These are phyloP conservation scores for Coreoperca whiteheadi DNA, from an alignment of 2,113 vertebrate species.

Conservation along the genomic window DNA sequence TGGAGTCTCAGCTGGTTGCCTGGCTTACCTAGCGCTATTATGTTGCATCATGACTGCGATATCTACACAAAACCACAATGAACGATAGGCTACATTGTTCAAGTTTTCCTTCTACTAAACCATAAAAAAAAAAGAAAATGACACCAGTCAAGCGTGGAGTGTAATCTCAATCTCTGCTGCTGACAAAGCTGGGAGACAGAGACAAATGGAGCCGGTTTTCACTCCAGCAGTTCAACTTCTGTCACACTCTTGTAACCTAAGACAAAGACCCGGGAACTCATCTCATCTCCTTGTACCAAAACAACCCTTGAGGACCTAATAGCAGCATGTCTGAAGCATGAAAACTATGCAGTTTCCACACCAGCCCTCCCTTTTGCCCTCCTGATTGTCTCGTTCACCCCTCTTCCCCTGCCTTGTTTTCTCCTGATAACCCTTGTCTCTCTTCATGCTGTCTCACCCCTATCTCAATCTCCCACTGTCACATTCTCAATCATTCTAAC, in stretches of 20 bases:
- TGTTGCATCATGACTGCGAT: neutral
- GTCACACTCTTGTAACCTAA: conserved; percentile 63
- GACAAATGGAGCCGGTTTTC: conserved; percentile 58
- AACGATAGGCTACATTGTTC: neutral
- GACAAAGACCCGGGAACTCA: conserved; percentile 62
- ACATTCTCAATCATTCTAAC: conserved; percentile 63
- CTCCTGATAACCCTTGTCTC: conserved; percentile 66
- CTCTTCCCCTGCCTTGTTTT: conserved; percentile 55
- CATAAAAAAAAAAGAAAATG: neutral
- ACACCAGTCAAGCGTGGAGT: conserved; percentile 7
- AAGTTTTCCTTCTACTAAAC: neutral
- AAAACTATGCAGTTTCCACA: conserved; percentile 62
- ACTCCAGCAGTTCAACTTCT: conserved; percentile 51
- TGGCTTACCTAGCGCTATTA: neutral
- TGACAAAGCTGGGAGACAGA: conserved; percentile 20
- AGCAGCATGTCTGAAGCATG: conserved; percentile 64
- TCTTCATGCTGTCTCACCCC: conserved; percentile 57
- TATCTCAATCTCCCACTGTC: conserved; percentile 69
- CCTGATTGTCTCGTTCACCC: conserved; percentile 53
- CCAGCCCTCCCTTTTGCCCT: conserved; percentile 29
- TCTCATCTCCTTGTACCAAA: conserved; percentile 69
- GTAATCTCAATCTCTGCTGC: conserved; percentile 44
- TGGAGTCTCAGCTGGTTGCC: neutral
- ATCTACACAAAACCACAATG: neutral
- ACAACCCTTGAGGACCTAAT: conserved; percentile 67